Conservation (phyloP, 2,797 vertebrate species). For the Scyliorhinus canicula region DNA sequence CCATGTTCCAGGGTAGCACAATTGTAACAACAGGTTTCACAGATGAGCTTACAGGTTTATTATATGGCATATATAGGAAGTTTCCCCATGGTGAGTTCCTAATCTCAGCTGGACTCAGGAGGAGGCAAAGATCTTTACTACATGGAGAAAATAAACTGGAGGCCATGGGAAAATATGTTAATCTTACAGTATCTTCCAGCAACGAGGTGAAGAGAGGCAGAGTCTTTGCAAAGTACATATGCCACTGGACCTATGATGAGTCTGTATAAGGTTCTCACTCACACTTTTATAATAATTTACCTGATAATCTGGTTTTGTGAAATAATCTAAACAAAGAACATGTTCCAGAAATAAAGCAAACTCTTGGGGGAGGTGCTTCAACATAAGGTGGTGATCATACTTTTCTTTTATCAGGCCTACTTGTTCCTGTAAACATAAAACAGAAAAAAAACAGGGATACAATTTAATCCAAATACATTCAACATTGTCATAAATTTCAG, state of each 20-base stretch:
- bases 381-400: slow-evolving; percentile 89
- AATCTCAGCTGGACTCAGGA: background rate
- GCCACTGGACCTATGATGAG: background rate
- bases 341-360: slow-evolving; percentile 89
- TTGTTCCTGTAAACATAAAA: slow-evolving; percentile 74
- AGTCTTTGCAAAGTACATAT: background rate
- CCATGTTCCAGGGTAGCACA: background rate
- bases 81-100: background rate
- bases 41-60: background rate
- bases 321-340: slow-evolving; percentile 87
- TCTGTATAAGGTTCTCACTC: background rate
- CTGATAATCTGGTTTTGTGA: slow-evolving; percentile 97
- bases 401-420: slow-evolving; percentile 96
- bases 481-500: background rate
- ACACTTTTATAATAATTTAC: slow-evolving; percentile 53
- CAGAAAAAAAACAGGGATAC: slow-evolving; percentile 34
- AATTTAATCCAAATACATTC: background rate
- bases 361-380: slow-evolving; percentile 92
- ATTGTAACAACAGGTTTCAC: background rate
- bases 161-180: background rate
- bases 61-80: background rate
- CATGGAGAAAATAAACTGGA: background rate
- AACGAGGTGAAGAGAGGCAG: background rate
- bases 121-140: background rate
- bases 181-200: background rate